Evolutionary conservation across 2,113 vertebrate genomes (phyloP).

Genomic region (Psittacus erithacus): DNA sequence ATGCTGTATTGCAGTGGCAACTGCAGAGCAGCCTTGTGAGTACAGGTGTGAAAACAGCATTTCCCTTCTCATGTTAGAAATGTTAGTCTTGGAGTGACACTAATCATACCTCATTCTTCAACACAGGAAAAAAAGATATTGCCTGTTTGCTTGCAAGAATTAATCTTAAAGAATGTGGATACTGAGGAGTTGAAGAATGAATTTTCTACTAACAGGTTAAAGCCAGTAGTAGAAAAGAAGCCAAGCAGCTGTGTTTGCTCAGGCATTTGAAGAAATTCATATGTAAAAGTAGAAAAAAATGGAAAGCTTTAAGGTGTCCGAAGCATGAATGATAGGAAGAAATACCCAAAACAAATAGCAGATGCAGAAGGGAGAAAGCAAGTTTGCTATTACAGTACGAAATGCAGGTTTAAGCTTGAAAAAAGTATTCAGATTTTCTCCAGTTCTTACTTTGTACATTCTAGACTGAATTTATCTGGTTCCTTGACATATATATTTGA

Average conservation of each 20-base stretch:
- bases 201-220: background rate
- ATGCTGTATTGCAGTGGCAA: constrained; percentile 20
- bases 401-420: background rate
- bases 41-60: background rate
- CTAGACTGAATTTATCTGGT: background rate
- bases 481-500: background rate
- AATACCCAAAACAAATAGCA: background rate
- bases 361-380: background rate
- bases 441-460: background rate
- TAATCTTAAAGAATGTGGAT: background rate
- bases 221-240: background rate
- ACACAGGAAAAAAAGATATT: accelerated
- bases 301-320: background rate
- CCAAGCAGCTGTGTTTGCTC: background rate
- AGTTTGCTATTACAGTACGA: background rate
- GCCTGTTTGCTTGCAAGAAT: background rate
- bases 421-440: background rate
- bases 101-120: background rate
- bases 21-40: constrained; percentile 40
- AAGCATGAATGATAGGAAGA: background rate
- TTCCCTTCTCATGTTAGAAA: background rate
- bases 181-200: background rate
- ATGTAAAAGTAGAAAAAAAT: background rate
- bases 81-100: background rate
- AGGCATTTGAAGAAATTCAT: background rate